Evolutionary conservation across 2,888 invertebrate genomes (phyloP).

Genomic region (Endomychus coccineus): DNA sequence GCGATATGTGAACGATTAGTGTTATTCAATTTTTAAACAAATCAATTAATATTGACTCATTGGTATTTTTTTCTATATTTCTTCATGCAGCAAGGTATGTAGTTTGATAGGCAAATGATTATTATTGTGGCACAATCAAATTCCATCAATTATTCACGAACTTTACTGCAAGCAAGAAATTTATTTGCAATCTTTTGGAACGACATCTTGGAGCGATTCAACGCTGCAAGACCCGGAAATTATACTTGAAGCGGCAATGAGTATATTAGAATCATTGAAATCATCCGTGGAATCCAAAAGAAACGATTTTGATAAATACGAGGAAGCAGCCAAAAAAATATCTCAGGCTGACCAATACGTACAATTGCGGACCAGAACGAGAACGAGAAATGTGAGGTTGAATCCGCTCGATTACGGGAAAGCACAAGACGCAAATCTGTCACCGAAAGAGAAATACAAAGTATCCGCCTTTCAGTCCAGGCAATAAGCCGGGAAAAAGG

Average conservation of each 20-base stretch:
- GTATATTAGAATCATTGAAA: constrained; percentile 22
- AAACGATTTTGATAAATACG: constrained; percentile 22
- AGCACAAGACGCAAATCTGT: constrained; percentile 19
- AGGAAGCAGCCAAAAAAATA: constrained; percentile 21
- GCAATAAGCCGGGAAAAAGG: no score
- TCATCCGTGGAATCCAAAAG: constrained; percentile 23
- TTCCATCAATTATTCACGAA: no score
- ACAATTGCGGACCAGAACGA: no score
- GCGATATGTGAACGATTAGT: no score
- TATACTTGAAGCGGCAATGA: constrained; percentile 23
- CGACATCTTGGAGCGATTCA: constrained; percentile 24
- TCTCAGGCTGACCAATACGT: constrained; percentile 15
- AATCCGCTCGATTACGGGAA: constrained; percentile 21
- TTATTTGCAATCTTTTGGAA: constrained; percentile 33
- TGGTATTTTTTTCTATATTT: no score
- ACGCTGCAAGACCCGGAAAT: constrained; percentile 22
- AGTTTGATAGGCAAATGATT: no score
- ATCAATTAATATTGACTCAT: no score
- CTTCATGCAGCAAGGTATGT: no score
- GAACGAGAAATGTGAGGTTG: no score
- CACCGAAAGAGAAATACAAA: constrained; percentile 17
- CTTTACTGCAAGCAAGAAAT: no score
- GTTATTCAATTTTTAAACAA: no score
- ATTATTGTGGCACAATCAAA: no score
- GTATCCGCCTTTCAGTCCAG: constrained; percentile 19